Percentiles rank a stretch among this genome's conserved stretches.
Evolutionary conservation across 2,888 invertebrate genomes (phyloP).

Genomic region (Erannis defoliaria): DNA sequence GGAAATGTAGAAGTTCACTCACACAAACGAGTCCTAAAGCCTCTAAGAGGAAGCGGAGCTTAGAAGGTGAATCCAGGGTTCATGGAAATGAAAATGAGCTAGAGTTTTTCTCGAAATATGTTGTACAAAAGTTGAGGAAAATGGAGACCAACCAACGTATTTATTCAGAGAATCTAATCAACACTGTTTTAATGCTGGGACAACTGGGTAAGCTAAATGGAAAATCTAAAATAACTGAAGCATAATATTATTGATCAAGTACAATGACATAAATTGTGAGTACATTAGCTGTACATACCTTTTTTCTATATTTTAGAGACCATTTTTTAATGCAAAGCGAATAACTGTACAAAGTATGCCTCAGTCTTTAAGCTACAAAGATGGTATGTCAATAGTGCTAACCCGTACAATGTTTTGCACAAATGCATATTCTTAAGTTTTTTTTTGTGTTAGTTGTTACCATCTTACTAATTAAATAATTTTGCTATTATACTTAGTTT

Average conservation of each 20-base stretch:
- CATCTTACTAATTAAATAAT: constrained; percentile 2
- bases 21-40: constrained; percentile 60
- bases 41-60: constrained; percentile 64
- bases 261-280: constrained; percentile 38
- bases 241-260: constrained; percentile 52
- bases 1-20: constrained; percentile 55
- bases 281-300: constrained; percentile 16
- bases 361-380: no score
- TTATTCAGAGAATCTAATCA: constrained; percentile 82
- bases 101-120: constrained; percentile 82
- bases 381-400: background rate
- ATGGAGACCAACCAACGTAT: constrained; percentile 84
- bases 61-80: constrained; percentile 56
- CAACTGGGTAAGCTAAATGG: constrained; percentile 77
- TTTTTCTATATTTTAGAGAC: background rate
- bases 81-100: constrained; percentile 75
- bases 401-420: background rate
- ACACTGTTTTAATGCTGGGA: constrained; percentile 81
- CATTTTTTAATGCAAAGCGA: background rate
- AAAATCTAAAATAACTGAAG: constrained; percentile 75
- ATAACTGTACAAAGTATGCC: background rate
- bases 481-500: constrained; percentile 7
- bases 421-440: background rate
- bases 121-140: constrained; percentile 78
- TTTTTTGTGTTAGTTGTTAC: background rate